Base-by-base conservation (phyloP, 1,140 invertebrate genomes). In the Meloidogyne floridensis region DNA sequence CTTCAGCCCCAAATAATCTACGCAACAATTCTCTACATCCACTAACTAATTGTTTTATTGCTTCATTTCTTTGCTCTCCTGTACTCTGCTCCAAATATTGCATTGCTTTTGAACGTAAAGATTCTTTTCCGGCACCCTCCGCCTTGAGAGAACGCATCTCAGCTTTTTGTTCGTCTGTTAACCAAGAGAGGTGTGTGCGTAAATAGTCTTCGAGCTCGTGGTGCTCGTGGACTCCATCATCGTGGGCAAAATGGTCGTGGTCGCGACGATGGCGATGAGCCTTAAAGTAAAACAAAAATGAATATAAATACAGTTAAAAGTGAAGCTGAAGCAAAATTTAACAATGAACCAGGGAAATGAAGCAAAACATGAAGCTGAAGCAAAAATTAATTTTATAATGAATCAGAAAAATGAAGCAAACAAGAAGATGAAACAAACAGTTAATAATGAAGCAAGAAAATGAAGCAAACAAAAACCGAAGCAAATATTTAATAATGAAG, bases 161-260 rank as follows among this genome's bases (percentile, higher is more conserved):
- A 15, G 13, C 11, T 51, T 84, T 85, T 54, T 85, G 82, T 11
- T 51, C 86, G 56, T 86, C 85, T 10, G 77, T 82, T 18, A 86
- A 74, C 86, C 86, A 86, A 2, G 71, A 72, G 20, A 86, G 54
- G 53, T 86, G 86, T 18, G 87, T 71, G 10, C 59, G 77, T 15
- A 73, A 87, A 75, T 89, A 86, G 6, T 80, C 77, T 43, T 86
- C 87, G 8, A 88, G 75, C 43, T 32, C 69, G 59, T 84, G 83
- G n/a, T 69, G 72, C 8, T 82, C 86, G 51, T 84, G 83, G 4
- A 65, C 59, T n/a, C 59, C 59, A 8, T 65, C 59, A n/a, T 65
- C 59, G 4, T n/a, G 2, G 15, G n/a, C n/a, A 65, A 65, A 65
- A 9, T 84, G 82, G 1, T 79, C 65, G 3, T 78, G 77, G 3